Conservation (phyloP, 2,888 invertebrate genomes). For the Chesias legatella region DNA sequence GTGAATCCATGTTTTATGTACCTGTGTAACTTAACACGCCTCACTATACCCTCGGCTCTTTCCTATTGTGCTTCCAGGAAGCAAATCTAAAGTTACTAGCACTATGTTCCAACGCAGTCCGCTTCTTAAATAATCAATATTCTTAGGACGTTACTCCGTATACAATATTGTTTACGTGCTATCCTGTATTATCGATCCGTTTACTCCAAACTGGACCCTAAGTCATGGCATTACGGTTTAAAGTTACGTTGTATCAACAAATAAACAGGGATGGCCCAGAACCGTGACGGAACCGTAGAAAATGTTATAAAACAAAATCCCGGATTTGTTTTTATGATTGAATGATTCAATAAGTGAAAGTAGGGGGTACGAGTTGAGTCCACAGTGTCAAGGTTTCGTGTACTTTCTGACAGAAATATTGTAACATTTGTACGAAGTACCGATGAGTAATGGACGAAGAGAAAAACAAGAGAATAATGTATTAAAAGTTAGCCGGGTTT, state of each 20-base stretch:
- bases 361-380: conserved; percentile 15
- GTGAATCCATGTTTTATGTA: too few relatives aligned
- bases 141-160: conserved; percentile 16
- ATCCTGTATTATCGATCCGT: conserved; percentile 22
- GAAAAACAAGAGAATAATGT: too few relatives aligned
- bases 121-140: neutral
- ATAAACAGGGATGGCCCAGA: conserved; percentile 19
- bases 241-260: conserved; percentile 2
- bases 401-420: conserved; percentile 9
- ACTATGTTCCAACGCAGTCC: neutral
- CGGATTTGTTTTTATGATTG: conserved; percentile 32
- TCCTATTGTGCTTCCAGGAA: neutral
- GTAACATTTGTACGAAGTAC: too few relatives aligned
- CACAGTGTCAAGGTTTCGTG: conserved; percentile 11
- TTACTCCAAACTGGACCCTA: conserved; percentile 13
- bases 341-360: conserved; percentile 26
- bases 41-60: too few relatives aligned
- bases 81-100: neutral
- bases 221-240: neutral
- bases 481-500: too few relatives aligned
- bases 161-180: conserved; percentile 34
- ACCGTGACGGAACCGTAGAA: conserved; percentile 24
- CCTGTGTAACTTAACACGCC: too few relatives aligned
- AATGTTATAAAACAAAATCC: conserved; percentile 31
- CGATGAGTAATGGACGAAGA: too few relatives aligned